A percentile compares a stretch with the other conserved stretches of the same genome.
These are phyloP conservation scores for Uromys caudimaculatus DNA, from an alignment of 2,797 vertebrate species.

Conservation along the genomic window DNA sequence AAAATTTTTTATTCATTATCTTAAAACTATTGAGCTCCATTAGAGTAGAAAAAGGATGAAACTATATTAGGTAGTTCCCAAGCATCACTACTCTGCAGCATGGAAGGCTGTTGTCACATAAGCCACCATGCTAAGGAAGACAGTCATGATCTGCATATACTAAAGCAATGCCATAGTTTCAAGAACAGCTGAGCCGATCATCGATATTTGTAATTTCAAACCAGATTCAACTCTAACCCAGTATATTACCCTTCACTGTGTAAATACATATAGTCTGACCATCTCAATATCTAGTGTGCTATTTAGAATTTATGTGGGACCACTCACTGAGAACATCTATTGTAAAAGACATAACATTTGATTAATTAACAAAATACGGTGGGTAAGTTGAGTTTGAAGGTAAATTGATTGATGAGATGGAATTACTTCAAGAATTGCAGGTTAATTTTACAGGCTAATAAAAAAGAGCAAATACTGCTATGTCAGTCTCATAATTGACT, in stretches of 20 bases:
- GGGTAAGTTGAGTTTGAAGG: neutral
- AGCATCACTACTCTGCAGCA: neutral
- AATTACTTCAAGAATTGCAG: neutral
- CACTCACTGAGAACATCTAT: neutral
- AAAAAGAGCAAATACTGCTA: neutral
- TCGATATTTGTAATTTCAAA: conserved; percentile 35
- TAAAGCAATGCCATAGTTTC: neutral
- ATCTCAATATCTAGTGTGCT: neutral
- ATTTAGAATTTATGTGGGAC: neutral
- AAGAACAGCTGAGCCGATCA: conserved; percentile 4
- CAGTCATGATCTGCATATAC: neutral
- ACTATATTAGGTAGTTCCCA: neutral
- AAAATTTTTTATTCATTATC: neutral
- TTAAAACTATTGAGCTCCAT: conserved; percentile 8
- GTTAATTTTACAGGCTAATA: conserved; percentile 13
- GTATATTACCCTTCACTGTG: neutral
- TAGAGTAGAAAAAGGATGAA: neutral
- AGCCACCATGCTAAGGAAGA: neutral
- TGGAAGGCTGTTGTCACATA: neutral
- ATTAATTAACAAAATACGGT: conserved; percentile 6
- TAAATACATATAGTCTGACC: neutral
- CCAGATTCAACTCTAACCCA: neutral
- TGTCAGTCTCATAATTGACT: conserved; percentile 2
- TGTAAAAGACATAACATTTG: neutral
- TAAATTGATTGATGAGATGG: neutral